Base-by-base conservation (phyloP, 2,113 vertebrate genomes). In the Xiphophorus couchianus region DNA sequence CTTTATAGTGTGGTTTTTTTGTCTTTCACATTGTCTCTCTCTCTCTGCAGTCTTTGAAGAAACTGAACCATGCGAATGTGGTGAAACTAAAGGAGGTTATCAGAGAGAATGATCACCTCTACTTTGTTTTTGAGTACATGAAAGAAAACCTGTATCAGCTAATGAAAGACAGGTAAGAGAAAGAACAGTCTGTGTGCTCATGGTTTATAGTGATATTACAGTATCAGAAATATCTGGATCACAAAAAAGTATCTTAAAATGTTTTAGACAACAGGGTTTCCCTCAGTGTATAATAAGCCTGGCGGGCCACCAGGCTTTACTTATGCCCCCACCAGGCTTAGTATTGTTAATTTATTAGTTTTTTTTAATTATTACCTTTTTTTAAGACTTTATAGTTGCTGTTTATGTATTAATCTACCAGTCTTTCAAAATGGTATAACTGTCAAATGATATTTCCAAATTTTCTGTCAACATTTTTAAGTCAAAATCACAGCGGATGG, bases 61-160 rank as follows among this genome's bases (percentile, higher is more conserved):
- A 99, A 87, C 95, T 99, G 76, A 99, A 97, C 92, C 98, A 99
- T 87, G 96, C 97, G 11, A 99, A 99, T 67, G 96, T 99, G 71
- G 96, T 99, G 87, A 99, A 99, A 89, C 84, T 99, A 72, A 99
- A 99, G 90, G 98, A 99, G 93, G 98, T 99, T 29, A 98, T 99
- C 92, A 90, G 98, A 92, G 98, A 99, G 94, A 98, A 98, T 73
- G 97, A 99, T 85, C 96, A 98, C 69, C 96, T 99, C 81, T 99
- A 98, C 93, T 99, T 99, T 92, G 94, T 99, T 69, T 99, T 99
- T 94, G 98, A 99, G 87, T 99, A 99, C 87, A 99, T 99, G 98
- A 99, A 99, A 92, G 97, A 99, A 91, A 99, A 99, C 79, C 96
- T 99, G 51, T 99, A 99, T 91, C 97, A 99, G 84, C 94, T 99